phyloP scores from a whole-genome alignment of 2,797 vertebrate genomes.

The Gymnothorax javanicus region DNA sequence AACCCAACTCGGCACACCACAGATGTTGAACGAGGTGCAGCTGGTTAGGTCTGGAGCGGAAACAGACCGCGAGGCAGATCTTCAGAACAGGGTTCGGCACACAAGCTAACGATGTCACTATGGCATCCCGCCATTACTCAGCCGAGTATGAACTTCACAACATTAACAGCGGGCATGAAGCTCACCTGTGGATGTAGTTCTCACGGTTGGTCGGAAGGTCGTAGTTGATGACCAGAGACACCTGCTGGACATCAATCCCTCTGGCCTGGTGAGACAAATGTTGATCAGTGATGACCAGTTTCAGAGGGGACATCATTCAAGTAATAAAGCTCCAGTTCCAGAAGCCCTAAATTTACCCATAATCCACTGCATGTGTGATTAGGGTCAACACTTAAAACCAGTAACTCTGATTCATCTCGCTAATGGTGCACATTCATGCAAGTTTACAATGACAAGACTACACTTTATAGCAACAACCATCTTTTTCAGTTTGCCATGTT shows the following conservation, averaged over 20 bases:
- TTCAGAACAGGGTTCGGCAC: no score
- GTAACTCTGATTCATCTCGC: not conserved
- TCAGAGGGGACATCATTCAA: not conserved
- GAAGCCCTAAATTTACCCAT: not conserved
- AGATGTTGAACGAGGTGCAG: no score
- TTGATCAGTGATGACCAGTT: not conserved
- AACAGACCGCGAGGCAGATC: no score
- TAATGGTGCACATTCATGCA: not conserved
- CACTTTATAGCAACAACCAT: not conserved
- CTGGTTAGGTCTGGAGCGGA: not conserved
- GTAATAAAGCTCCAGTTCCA: not conserved
- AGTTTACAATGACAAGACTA: not conserved
- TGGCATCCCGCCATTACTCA: not conserved
- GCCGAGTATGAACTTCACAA: not conserved
- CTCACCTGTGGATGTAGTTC: slow-evolving; percentile 74
- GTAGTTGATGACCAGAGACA: slow-evolving; percentile 73
- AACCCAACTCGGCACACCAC: no score
- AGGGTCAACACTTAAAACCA: not conserved
- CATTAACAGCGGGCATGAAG: not conserved
- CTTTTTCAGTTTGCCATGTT: not conserved
- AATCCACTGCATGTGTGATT: not conserved
- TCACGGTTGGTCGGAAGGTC: slow-evolving; percentile 73
- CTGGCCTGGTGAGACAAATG: slow-evolving; percentile 55
- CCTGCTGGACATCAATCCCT: slow-evolving; percentile 71
- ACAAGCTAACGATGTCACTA: not conserved